phyloP scores from a whole-genome alignment of 92 coral and sea anemone species.

The Pocillopora meandrina region DNA sequence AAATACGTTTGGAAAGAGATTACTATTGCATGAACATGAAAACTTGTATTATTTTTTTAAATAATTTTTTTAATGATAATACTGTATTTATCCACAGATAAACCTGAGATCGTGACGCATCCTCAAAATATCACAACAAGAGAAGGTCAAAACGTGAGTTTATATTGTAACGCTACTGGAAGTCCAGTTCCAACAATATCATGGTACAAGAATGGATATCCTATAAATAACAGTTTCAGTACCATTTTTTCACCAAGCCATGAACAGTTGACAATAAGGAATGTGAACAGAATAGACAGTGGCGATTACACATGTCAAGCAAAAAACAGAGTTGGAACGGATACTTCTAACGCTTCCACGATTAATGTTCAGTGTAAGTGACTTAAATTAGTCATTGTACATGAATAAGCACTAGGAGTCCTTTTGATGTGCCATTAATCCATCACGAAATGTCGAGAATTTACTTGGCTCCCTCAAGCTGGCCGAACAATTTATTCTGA shows the following conservation, averaged over 20 bases:
- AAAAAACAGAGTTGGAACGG: no score
- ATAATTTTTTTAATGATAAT: no score
- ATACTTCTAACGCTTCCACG: slow-evolving; percentile 7
- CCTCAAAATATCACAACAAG: no score
- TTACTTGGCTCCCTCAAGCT: no score
- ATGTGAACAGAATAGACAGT: slow-evolving; percentile 38
- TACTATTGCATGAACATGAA: background rate
- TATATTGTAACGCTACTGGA: background rate
- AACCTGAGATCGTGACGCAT: no score
- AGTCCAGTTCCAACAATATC: slow-evolving; percentile 43
- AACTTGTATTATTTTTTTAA: no score
- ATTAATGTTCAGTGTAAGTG: slow-evolving; percentile 48
- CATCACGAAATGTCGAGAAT: no score
- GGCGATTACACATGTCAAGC: slow-evolving; percentile 1
- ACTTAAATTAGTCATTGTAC: no score
- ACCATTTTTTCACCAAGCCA: slow-evolving; percentile 1
- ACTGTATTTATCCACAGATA: slow-evolving; percentile 6
- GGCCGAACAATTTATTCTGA: background rate
- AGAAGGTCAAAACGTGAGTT: no score
- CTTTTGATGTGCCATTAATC: background rate
- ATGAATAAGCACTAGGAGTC: slow-evolving; percentile 42
- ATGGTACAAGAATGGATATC: slow-evolving; percentile 41
- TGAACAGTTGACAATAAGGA: slow-evolving; percentile 28
- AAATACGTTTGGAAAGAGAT: background rate
- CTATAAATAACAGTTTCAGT: background rate